A percentile compares a stretch with the other conserved stretches of the same genome.
phyloP scores from a whole-genome alignment of 1,140 invertebrate species.

The Tenebrio molitor region DNA sequence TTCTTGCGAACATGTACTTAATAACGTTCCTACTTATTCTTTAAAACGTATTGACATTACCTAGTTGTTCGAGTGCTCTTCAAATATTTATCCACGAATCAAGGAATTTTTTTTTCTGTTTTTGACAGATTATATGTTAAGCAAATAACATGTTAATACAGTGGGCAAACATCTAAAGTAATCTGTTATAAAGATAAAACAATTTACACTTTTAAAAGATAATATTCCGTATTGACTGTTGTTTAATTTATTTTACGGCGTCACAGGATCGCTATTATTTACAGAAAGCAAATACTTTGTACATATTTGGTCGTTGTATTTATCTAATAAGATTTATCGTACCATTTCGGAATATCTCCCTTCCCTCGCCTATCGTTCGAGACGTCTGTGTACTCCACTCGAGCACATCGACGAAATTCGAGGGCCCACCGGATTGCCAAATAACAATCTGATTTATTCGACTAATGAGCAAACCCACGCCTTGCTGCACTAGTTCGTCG shows the following conservation, averaged over 20 bases:
- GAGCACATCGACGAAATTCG: not conserved
- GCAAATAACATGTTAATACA: conserved; percentile 45
- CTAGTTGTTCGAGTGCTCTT: conserved; percentile 43
- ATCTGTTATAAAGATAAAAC: conserved; percentile 47
- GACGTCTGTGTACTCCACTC: not conserved
- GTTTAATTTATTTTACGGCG: conserved; percentile 45
- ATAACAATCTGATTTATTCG: not conserved
- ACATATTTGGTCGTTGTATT: conserved; percentile 45
- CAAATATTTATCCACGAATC: conserved; percentile 38
- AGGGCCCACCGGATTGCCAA: not conserved
- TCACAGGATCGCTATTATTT: conserved; percentile 40
- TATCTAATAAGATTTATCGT: conserved; percentile 46
- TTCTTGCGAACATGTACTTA: conserved; percentile 37
- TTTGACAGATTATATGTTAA: conserved; percentile 46
- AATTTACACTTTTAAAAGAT: conserved; percentile 47
- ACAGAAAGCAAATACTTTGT: conserved; percentile 46
- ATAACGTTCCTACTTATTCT: conserved; percentile 31
- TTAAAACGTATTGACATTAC: conserved; percentile 39
- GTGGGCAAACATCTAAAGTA: conserved; percentile 40
- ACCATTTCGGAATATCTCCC: conserved; percentile 44
- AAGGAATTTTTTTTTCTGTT: conserved; percentile 44
- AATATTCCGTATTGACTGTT: conserved; percentile 46
- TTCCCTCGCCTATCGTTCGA: not conserved
- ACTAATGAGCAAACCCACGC: not conserved
- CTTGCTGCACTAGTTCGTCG: not conserved